These are phyloP conservation scores for Drosophila dives DNA, from an alignment of 2,888 invertebrate species.

Conservation along the genomic window DNA sequence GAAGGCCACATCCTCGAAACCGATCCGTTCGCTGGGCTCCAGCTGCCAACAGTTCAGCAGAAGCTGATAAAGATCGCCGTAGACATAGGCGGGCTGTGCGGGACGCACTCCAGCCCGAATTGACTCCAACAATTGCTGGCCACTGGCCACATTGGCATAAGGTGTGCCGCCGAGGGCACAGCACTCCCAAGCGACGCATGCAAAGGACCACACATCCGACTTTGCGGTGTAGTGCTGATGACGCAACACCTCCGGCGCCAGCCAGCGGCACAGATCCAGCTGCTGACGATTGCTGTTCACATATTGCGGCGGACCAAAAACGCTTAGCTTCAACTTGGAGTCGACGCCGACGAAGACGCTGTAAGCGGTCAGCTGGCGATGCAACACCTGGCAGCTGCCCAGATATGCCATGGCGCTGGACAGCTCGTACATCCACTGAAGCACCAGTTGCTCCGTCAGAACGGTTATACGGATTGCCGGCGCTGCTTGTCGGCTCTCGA, in stretches of 20 bases:
- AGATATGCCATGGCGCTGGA: constrained; percentile 90
- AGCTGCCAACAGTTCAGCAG: constrained; percentile 94
- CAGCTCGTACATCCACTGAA: constrained; percentile 89
- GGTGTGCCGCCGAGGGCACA: constrained; percentile 92
- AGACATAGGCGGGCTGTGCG: constrained; percentile 90
- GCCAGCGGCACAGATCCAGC: constrained; percentile 92
- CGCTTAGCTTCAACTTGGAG: constrained; percentile 89
- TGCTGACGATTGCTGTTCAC: constrained; percentile 87
- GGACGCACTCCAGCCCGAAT: constrained; percentile 90
- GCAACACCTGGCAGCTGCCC: constrained; percentile 88
- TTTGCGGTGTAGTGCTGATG: constrained; percentile 89
- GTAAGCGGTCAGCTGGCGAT: constrained; percentile 90
- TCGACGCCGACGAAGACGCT: constrained; percentile 89
- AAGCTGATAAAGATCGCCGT: constrained; percentile 92
- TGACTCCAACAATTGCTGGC: constrained; percentile 89
- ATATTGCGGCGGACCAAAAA: constrained; percentile 91
- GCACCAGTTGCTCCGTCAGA: constrained; percentile 87
- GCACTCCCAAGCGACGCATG: constrained; percentile 93
- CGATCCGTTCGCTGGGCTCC: constrained; percentile 92
- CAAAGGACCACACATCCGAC: constrained; percentile 94
- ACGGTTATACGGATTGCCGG: constrained; percentile 86
- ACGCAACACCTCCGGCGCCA: constrained; percentile 91
- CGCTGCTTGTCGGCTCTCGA: constrained; percentile 86
- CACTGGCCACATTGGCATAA: constrained; percentile 89
- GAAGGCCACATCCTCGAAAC: constrained; percentile 88